These are phyloP conservation scores for Mormyrops attenuatus DNA, from an alignment of 2,797 vertebrate species.

Conservation along the genomic window DNA sequence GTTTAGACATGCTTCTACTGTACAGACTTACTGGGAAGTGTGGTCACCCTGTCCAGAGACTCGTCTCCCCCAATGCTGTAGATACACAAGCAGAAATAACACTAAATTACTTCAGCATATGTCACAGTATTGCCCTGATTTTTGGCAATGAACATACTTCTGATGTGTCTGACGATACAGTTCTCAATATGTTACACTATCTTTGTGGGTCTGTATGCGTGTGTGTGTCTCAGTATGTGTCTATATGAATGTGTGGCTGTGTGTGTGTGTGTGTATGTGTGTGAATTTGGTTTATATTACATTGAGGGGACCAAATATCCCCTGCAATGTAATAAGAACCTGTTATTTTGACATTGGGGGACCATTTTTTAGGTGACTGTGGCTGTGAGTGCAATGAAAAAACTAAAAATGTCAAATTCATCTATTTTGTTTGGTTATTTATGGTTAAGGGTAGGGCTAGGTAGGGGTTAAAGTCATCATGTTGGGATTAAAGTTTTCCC, in stretches of 20 bases:
- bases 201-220: neutral
- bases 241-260: neutral
- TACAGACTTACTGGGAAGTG: slow-evolving; percentile 79
- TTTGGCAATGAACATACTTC: neutral
- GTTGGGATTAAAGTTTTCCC: too few species aligned
- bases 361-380: too few species aligned
- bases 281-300: neutral
- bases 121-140: neutral
- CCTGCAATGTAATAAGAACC: neutral
- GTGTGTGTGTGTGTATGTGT: neutral
- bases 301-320: neutral
- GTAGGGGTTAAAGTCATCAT: too few species aligned
- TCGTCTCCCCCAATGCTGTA: slow-evolving; percentile 81
- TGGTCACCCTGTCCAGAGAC: slow-evolving; percentile 72
- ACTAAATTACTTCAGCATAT: neutral
- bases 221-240: neutral
- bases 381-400: neutral
- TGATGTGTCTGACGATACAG: neutral
- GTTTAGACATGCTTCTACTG: neutral
- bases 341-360: neutral
- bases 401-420: neutral
- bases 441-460: too few species aligned
- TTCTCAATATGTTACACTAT: neutral
- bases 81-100: neutral
- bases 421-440: neutral